Percentiles rank a stretch among this genome's conserved stretches.
Evolutionary conservation across 1,140 invertebrate genomes (phyloP).

Genomic region (Brachionus rubens): DNA sequence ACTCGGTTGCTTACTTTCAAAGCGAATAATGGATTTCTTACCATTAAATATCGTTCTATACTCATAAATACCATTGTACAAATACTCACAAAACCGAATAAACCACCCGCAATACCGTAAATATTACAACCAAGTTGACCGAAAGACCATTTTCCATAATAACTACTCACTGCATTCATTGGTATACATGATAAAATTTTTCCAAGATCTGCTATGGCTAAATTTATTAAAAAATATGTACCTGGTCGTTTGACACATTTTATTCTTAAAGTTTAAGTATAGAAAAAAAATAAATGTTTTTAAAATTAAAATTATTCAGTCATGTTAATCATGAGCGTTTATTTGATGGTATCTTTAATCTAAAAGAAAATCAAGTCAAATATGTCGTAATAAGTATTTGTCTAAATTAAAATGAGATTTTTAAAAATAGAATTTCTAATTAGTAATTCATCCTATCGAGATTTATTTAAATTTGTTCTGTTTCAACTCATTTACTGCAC

Average conservation of each 20-base stretch:
- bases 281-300: too few relatives aligned
- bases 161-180: slow-evolving; percentile 29
- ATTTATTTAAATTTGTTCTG: too few relatives aligned
- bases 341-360: too few relatives aligned
- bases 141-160: not conserved
- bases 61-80: slow-evolving; percentile 40
- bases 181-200: slow-evolving; percentile 21
- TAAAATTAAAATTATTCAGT: too few relatives aligned
- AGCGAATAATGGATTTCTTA: slow-evolving; percentile 27
- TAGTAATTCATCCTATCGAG: too few relatives aligned
- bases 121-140: slow-evolving; percentile 35
- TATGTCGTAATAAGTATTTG: too few relatives aligned
- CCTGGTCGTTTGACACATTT: slow-evolving; percentile 23
- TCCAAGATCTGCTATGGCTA: slow-evolving; percentile 22
- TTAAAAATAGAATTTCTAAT: too few relatives aligned
- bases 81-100: slow-evolving; percentile 40
- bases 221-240: slow-evolving; percentile 37
- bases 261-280: not conserved
- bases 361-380: too few relatives aligned
- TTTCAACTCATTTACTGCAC: too few relatives aligned
- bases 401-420: too few relatives aligned
- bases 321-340: too few relatives aligned
- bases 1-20: not conserved
- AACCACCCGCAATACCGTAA: slow-evolving; percentile 8
- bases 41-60: not conserved